Evolutionary conservation across 2,888 invertebrate genomes (phyloP).

Genomic region (Tinea semifulvella): DNA sequence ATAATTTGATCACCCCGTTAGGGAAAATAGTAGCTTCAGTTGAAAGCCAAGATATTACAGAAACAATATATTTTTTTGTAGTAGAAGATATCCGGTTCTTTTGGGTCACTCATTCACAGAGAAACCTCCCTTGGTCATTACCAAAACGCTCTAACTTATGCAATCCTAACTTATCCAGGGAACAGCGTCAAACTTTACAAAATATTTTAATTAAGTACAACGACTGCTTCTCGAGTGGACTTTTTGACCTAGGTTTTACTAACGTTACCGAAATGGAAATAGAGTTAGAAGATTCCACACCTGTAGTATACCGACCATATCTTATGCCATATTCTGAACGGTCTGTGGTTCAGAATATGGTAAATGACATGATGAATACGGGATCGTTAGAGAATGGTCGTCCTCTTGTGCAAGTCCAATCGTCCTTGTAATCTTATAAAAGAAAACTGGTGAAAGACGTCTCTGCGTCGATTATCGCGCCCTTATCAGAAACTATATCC

Average conservation of each 20-base stretch:
- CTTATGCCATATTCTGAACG: constrained; percentile 20
- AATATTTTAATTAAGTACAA: background rate
- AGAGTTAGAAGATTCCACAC: constrained; percentile 17
- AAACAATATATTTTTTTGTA: constrained; percentile 7
- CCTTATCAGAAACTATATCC: too few relatives aligned
- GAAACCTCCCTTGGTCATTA: background rate
- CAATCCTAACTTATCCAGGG: background rate
- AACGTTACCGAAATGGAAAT: constrained; percentile 20
- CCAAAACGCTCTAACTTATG: background rate
- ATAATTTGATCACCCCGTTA: background rate
- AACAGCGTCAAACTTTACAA: constrained; percentile 5
- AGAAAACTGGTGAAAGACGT: constrained; percentile 22
- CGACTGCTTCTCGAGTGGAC: constrained; percentile 18
- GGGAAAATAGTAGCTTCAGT: background rate
- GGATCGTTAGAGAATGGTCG: constrained; percentile 19
- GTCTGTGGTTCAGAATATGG: constrained; percentile 18
- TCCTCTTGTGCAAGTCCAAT: constrained; percentile 25
- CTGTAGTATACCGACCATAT: constrained; percentile 22
- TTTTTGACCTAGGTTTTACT: constrained; percentile 20
- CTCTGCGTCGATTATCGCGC: constrained; percentile 23
- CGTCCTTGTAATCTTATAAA: constrained; percentile 21
- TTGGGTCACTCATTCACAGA: constrained; percentile 12
- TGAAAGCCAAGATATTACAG: background rate
- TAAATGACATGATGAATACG: constrained; percentile 20
- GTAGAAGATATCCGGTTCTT: constrained; percentile 8